These are phyloP conservation scores for Tenodera sinensis DNA, from an alignment of 2,888 invertebrate species.

Conservation along the genomic window DNA sequence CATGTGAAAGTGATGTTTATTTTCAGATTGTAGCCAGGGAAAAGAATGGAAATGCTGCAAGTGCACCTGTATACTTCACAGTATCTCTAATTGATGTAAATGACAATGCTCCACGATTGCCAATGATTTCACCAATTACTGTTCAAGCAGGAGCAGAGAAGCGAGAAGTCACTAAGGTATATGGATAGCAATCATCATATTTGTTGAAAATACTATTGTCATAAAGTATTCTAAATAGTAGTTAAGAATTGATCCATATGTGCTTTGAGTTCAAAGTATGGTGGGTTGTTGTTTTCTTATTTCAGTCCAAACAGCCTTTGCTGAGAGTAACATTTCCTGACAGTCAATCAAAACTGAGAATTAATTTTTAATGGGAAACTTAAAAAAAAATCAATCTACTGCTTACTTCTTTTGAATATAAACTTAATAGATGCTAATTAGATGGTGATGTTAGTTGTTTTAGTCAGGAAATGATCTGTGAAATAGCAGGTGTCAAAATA, in stretches of 20 bases:
- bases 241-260: neutral
- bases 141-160: constrained; percentile 75
- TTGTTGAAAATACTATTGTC: neutral
- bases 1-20: neutral
- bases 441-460: too few species aligned
- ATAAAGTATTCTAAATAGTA: neutral
- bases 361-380: neutral
- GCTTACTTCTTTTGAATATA: too few species aligned
- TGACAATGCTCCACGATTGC: constrained; percentile 79
- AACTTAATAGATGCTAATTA: too few species aligned
- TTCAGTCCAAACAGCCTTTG: too few species aligned
- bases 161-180: constrained; percentile 64
- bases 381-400: too few species aligned
- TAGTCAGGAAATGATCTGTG: too few species aligned
- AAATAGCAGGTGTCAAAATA: too few species aligned
- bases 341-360: neutral
- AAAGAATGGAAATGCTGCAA: constrained; percentile 71
- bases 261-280: too few species aligned
- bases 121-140: constrained; percentile 74
- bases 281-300: too few species aligned
- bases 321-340: too few species aligned
- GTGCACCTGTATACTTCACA: constrained; percentile 74
- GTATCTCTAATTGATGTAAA: constrained; percentile 78
- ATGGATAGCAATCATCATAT: neutral
- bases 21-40: constrained; percentile 76